phyloP scores from a whole-genome alignment of 2,113 vertebrate species.

The Micromys minutus region DNA sequence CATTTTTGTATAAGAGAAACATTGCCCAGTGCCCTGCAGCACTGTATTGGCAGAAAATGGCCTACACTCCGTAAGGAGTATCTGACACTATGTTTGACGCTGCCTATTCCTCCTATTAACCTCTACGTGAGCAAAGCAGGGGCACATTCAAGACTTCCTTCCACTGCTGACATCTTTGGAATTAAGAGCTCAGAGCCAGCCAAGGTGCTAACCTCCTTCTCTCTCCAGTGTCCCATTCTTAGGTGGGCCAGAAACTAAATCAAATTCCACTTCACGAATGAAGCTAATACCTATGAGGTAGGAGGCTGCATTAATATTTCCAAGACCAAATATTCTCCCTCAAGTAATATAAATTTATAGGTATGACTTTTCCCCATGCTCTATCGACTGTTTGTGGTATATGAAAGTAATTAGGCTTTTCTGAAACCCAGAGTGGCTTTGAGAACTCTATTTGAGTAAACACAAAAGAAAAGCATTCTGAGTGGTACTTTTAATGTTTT shows the following conservation, averaged over 20 bases:
- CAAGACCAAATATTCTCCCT: conserved; percentile 66
- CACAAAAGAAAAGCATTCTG: conserved; percentile 48
- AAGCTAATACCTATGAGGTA: conserved; percentile 67
- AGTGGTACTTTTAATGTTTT: conserved; percentile 45
- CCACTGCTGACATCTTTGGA: conserved; percentile 28
- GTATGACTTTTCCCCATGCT: conserved; percentile 63
- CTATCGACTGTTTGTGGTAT: conserved; percentile 55
- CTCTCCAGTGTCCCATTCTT: conserved; percentile 42
- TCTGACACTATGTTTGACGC: neutral
- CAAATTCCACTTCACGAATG: conserved; percentile 59
- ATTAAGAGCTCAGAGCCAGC: conserved; percentile 47
- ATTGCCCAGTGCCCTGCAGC: neutral
- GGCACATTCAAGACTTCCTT: neutral
- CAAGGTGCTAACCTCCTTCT: neutral
- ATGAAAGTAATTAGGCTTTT: conserved; percentile 72
- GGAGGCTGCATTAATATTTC: conserved; percentile 67
- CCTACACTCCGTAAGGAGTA: neutral
- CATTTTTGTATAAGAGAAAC: neutral
- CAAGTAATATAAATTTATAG: conserved; percentile 76
- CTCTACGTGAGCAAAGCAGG: neutral
- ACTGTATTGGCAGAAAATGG: neutral
- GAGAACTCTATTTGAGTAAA: conserved; percentile 67
- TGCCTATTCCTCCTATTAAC: neutral
- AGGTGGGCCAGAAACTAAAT: conserved; percentile 60
- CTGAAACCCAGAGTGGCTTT: conserved; percentile 40